Conservation (phyloP, 2,797 vertebrate species). For the Phylloscopus collybita region DNA sequence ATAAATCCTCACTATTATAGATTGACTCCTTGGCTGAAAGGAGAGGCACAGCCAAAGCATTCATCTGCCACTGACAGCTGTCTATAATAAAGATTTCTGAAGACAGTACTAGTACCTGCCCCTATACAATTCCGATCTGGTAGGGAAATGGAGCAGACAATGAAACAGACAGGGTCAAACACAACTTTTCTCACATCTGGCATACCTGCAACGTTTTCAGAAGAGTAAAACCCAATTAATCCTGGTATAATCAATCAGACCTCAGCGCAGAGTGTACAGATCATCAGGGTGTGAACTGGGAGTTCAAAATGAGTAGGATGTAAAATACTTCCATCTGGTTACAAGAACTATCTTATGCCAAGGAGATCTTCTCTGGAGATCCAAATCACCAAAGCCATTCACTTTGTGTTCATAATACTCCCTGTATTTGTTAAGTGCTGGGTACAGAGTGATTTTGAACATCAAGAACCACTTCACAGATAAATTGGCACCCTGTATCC, state of each 20-base stretch:
- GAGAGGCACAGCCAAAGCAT: background rate
- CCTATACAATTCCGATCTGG: background rate
- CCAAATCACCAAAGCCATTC: background rate
- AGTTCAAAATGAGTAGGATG: background rate
- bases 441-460: background rate
- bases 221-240: slow-evolving; percentile 10
- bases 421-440: background rate
- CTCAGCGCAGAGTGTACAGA: background rate
- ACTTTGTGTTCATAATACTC: background rate
- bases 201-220: background rate
- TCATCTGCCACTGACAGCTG: background rate
- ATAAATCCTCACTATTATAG: background rate
- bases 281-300: background rate
- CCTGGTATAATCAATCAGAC: slow-evolving; percentile 6
- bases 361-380: background rate
- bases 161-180: background rate
- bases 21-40: background rate
- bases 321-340: slow-evolving; percentile 16
- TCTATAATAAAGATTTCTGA: background rate
- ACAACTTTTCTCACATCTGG: slow-evolving; percentile 25
- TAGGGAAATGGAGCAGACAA: background rate
- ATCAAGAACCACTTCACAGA: background rate
- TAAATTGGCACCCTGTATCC: background rate
- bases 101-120: background rate
- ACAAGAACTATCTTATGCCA: background rate